Evolutionary conservation across 1,140 invertebrate genomes (phyloP).

Genomic region (Papilio polyxenes): DNA sequence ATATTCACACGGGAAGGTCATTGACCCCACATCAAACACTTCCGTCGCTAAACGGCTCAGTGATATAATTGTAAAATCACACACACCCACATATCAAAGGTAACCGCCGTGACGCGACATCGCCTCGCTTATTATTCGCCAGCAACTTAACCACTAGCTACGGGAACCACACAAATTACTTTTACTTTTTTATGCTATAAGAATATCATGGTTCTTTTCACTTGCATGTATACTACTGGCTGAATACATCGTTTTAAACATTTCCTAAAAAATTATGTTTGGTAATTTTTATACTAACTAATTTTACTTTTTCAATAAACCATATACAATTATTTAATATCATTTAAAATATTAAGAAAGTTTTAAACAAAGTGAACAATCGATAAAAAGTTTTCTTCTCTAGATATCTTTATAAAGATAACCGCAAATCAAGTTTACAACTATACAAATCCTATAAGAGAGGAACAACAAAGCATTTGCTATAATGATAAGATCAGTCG

Average conservation of each 20-base stretch:
- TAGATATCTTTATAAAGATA: conserved; percentile 4
- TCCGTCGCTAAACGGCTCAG: conserved; percentile 53
- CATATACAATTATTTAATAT: no score
- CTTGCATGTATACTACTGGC: background rate
- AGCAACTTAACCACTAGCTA: conserved; percentile 13
- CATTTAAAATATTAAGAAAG: no score
- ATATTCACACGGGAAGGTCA: conserved; percentile 35
- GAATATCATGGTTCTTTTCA: background rate
- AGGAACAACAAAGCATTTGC: conserved; percentile 63
- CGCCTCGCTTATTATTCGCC: conserved; percentile 36
- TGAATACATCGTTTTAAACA: no score
- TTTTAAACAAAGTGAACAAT: background rate
- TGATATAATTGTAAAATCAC: conserved; percentile 55
- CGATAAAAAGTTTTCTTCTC: background rate
- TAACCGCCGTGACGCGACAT: conserved; percentile 46
- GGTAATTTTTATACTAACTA: no score
- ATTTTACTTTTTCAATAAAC: no score
- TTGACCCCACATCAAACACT: conserved; percentile 43
- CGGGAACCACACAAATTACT: background rate
- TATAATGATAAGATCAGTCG: conserved; percentile 72
- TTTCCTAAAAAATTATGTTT: no score
- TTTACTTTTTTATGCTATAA: conserved; percentile 5
- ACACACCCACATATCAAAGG: conserved; percentile 40
- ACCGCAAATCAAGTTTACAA: conserved; percentile 38
- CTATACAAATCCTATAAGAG: conserved; percentile 53